These are phyloP conservation scores for Sicus ferrugineus DNA, from an alignment of 2,888 invertebrate genomes.

Conservation along the genomic window DNA sequence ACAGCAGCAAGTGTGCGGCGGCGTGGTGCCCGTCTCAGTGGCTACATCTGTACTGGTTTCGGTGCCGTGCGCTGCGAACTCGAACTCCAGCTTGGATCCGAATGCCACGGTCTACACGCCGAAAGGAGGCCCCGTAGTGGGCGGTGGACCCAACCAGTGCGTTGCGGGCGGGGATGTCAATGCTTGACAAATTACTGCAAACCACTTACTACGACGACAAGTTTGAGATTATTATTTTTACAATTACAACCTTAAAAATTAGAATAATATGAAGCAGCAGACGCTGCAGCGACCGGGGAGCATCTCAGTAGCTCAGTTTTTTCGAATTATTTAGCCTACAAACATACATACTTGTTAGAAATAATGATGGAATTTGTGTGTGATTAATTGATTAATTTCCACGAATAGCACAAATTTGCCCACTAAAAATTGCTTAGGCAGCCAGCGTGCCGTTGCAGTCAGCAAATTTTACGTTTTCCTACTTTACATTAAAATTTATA, in stretches of 20 bases:
- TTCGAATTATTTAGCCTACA: neutral
- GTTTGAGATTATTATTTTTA: conserved; percentile 58
- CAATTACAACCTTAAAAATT: conserved; percentile 32
- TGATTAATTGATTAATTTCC: conserved; percentile 14
- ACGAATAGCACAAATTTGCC: neutral
- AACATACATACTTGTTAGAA: neutral
- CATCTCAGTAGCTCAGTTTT: too few species aligned
- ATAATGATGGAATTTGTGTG: neutral
- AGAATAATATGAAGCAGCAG: neutral
- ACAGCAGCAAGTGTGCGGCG: conserved; percentile 44
- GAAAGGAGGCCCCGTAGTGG: conserved; percentile 66
- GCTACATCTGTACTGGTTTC: conserved; percentile 51
- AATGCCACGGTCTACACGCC: conserved; percentile 93
- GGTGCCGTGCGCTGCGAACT: conserved; percentile 43
- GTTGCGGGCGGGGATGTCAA: conserved; percentile 47
- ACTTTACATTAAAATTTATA: conserved; percentile 1
- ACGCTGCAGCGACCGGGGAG: too few species aligned
- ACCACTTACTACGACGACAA: conserved; percentile 58
- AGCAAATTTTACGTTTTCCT: conserved; percentile 15
- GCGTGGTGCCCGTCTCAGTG: conserved; percentile 54
- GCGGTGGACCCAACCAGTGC: conserved; percentile 42
- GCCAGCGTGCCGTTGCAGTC: neutral
- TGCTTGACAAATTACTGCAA: conserved; percentile 51
- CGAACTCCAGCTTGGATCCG: conserved; percentile 77
- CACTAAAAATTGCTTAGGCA: neutral